Percentiles rank a stretch among this genome's conserved stretches.
phyloP scores from a whole-genome alignment of 2,113 vertebrate genomes.

The Cyprinodon variegatus region DNA sequence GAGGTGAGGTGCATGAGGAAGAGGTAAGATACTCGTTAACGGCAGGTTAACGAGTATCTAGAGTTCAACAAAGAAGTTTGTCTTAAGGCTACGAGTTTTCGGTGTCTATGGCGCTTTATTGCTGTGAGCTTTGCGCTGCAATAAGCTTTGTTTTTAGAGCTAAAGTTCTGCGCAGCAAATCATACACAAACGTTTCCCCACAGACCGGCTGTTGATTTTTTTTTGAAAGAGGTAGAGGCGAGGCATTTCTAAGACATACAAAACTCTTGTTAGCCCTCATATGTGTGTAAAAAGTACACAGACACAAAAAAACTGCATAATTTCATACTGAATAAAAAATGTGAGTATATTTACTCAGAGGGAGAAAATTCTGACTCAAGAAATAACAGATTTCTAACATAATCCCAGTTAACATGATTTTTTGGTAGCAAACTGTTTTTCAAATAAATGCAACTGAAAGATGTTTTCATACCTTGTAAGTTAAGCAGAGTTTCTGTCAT shows the following conservation, averaged over 20 bases:
- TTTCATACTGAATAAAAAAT: background rate
- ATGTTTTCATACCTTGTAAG: too few relatives aligned
- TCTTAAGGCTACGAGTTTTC: constrained; percentile 33
- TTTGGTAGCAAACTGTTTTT: background rate
- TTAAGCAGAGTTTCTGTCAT: too few relatives aligned
- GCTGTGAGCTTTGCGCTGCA: background rate
- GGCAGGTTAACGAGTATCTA: constrained; percentile 17
- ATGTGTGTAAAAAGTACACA: background rate
- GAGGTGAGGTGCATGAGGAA: constrained; percentile 18
- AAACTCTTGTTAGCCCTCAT: background rate
- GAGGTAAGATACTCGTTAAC: constrained; percentile 32
- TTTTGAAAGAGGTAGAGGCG: background rate
- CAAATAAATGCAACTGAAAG: background rate
- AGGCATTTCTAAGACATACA: background rate
- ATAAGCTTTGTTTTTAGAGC: background rate
- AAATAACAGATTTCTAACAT: background rate
- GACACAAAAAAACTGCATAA: background rate
- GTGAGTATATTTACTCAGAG: background rate
- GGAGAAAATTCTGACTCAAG: background rate
- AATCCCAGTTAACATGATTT: background rate
- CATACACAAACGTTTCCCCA: background rate
- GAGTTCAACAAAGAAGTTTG: constrained; percentile 32
- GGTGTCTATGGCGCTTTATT: background rate
- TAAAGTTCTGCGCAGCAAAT: background rate
- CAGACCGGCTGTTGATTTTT: background rate